Evolutionary conservation across 2,888 invertebrate genomes (phyloP).

Genomic region (Stenoptilia bipunctidactyla): DNA sequence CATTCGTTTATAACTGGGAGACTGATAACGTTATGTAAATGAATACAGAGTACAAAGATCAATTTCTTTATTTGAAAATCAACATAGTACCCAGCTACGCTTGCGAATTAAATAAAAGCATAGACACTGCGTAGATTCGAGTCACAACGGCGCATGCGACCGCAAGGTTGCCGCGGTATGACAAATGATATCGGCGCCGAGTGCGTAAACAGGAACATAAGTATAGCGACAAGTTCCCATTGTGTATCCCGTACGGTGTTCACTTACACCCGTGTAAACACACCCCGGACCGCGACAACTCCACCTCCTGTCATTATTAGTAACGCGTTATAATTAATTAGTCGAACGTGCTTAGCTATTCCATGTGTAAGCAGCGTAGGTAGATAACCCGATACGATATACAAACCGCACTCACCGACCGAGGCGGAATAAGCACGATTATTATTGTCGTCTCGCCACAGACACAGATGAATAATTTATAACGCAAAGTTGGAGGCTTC

Average conservation of each 20-base stretch:
- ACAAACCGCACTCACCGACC: not conserved
- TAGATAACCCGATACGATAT: conserved; percentile 41
- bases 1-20: too few relatives aligned
- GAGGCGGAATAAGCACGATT: not conserved
- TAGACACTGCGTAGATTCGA: too few relatives aligned
- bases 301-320: conserved; percentile 44
- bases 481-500: conserved; percentile 32
- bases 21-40: too few relatives aligned
- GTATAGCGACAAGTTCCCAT: conserved; percentile 17
- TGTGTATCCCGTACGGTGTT: conserved; percentile 21
- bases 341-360: conserved; percentile 32
- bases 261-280: conserved; percentile 26
- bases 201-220: conserved; percentile 17
- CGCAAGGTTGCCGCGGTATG: too few relatives aligned
- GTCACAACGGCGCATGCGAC: too few relatives aligned
- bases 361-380: conserved; percentile 34
- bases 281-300: conserved; percentile 23
- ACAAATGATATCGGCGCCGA: too few relatives aligned
- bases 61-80: too few relatives aligned
- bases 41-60: too few relatives aligned
- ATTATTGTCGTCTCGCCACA: conserved; percentile 29
- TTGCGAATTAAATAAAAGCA: too few relatives aligned
- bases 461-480: conserved; percentile 43
- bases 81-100: too few relatives aligned
- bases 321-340: conserved; percentile 49